A percentile compares a stretch with the other conserved stretches of the same genome.
Evolutionary conservation across 2,113 vertebrate species (phyloP).

Genomic region (Semnopithecus entellus): DNA sequence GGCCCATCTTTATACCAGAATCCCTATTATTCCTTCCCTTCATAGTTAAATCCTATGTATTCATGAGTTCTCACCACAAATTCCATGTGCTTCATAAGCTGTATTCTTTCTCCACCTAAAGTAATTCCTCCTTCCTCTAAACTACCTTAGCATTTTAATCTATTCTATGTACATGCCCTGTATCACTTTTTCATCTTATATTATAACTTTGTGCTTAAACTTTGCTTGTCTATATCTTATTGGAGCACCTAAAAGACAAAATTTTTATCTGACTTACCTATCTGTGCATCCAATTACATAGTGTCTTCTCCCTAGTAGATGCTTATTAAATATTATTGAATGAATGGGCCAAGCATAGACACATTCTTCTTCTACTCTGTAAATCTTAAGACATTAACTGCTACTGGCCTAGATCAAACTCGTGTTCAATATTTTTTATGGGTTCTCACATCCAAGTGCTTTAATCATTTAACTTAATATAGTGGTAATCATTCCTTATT

Average conservation of each 20-base stretch:
- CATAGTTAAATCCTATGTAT: neutral
- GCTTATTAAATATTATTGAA: neutral
- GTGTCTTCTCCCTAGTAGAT: neutral
- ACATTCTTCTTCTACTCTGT: neutral
- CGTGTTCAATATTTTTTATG: neutral
- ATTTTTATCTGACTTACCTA: neutral
- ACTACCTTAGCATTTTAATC: neutral
- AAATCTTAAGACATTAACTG: neutral
- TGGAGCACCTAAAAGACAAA: neutral
- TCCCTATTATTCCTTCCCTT: neutral
- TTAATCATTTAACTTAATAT: neutral
- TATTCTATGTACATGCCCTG: neutral
- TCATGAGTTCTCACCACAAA: neutral
- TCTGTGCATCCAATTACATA: neutral
- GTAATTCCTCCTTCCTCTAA: neutral
- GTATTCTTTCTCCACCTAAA: neutral
- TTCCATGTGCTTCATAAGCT: neutral
- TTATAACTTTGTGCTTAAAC: neutral
- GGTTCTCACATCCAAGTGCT: neutral
- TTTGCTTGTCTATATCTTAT: neutral
- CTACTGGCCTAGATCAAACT: neutral
- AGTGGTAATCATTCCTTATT: neutral
- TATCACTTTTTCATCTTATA: neutral
- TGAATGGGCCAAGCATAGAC: neutral
- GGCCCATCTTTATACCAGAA: neutral